These are phyloP conservation scores for Eciton burchellii DNA, from an alignment of 1,140 invertebrate genomes.

Conservation along the genomic window DNA sequence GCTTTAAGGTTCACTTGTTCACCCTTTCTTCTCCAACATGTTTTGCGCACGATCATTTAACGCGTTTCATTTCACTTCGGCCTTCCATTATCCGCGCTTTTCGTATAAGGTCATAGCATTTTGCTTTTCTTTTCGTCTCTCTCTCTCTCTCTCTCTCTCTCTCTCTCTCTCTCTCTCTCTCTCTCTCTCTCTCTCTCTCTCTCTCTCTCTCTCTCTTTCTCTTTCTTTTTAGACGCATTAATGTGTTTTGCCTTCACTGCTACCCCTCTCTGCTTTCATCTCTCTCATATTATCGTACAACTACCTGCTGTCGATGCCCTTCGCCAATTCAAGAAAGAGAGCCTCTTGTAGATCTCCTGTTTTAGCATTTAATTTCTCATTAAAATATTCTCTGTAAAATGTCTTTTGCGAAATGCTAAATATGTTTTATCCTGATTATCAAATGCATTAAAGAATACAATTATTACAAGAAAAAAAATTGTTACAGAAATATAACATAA, in stretches of 20 bases:
- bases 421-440: background rate
- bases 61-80: conserved; percentile 1
- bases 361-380: background rate
- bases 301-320: conserved; percentile 17
- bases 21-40: background rate
- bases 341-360: background rate
- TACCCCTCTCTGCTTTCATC: background rate
- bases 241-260: background rate
- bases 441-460: no score
- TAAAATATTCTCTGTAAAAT: background rate
- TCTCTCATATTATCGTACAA: background rate
- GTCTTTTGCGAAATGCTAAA: background rate
- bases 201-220: background rate
- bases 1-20: conserved; percentile 13
- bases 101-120: background rate
- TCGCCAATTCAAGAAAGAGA: background rate
- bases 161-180: no score
- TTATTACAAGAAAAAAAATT: background rate
- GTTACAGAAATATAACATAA: background rate
- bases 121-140: background rate
- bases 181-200: background rate
- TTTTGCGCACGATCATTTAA: background rate
- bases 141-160: background rate
- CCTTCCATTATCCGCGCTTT: background rate
- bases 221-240: background rate